A percentile compares a stretch with the other conserved stretches of the same genome.
Conservation (phyloP, 1,140 invertebrate genomes). For the Scylla paramamosain region DNA sequence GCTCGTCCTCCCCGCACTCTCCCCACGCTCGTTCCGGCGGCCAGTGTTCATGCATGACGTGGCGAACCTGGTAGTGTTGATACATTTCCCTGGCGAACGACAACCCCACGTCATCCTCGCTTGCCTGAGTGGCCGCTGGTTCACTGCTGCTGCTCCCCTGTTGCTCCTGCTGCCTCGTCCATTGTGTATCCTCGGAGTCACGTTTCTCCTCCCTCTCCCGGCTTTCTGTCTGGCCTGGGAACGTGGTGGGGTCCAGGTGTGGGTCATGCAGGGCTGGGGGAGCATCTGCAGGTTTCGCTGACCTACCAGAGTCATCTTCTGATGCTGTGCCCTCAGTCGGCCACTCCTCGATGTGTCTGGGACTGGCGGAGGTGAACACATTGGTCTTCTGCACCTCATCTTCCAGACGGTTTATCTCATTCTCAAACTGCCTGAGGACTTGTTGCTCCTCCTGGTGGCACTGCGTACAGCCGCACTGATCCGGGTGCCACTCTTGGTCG, state of each 20-base stretch:
- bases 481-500: slow-evolving; percentile 45
- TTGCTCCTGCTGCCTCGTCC: neutral
- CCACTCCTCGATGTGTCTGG: slow-evolving; percentile 57
- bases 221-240: neutral
- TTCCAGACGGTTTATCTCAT: slow-evolving; percentile 51
- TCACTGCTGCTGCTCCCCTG: neutral
- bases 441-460: slow-evolving; percentile 4
- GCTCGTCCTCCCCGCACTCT: neutral
- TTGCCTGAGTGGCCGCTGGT: neutral
- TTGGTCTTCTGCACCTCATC: slow-evolving; percentile 39
- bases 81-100: neutral
- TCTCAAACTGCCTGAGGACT: slow-evolving; percentile 52
- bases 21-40: neutral
- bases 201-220: neutral
- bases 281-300: neutral
- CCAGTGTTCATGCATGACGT: slow-evolving; percentile 5
- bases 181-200: neutral
- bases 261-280: neutral
- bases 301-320: neutral
- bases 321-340: neutral
- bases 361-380: neutral
- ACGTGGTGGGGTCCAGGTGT: neutral
- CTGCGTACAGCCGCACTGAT: slow-evolving; percentile 28
- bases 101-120: neutral
- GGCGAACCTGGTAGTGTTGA: neutral